Percentiles rank a stretch among this genome's conserved stretches.
phyloP scores from a whole-genome alignment of 2,888 invertebrate genomes.

The Synanthedon tipuliformis region DNA sequence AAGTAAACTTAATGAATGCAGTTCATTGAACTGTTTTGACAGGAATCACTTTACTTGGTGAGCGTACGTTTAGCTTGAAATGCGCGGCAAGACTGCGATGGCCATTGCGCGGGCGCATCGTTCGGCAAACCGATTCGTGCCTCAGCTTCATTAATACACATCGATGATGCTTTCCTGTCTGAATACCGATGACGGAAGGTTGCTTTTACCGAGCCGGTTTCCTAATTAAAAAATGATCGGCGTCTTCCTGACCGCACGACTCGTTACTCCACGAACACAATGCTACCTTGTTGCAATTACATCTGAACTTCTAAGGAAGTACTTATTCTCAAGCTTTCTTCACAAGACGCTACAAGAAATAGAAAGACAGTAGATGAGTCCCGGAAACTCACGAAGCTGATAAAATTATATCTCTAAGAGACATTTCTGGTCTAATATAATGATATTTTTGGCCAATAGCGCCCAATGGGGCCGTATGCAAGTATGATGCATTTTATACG shows the following conservation, averaged over 20 bases:
- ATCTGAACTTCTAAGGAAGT: background rate
- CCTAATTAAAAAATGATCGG: constrained; percentile 57
- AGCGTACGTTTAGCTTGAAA: constrained; percentile 42
- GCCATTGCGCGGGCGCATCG: constrained; percentile 26
- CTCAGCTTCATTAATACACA: constrained; percentile 58
- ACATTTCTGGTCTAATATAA: too few species aligned
- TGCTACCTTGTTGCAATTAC: constrained; percentile 1
- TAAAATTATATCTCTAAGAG: too few species aligned
- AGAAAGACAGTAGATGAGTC: too few species aligned
- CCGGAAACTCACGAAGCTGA: too few species aligned
- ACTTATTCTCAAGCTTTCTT: too few species aligned
- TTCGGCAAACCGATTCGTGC: constrained; percentile 37
- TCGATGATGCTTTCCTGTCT: constrained; percentile 60
- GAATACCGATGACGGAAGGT: constrained; percentile 56
- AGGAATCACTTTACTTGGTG: constrained; percentile 21
- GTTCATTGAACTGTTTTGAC: constrained; percentile 37
- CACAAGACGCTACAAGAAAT: too few species aligned
- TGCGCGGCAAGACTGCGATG: constrained; percentile 45
- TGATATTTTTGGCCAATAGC: too few species aligned
- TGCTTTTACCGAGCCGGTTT: constrained; percentile 62
- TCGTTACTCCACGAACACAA: constrained; percentile 8
- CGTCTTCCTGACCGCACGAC: constrained; percentile 22
- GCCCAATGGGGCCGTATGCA: too few species aligned
- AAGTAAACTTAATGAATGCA: background rate
- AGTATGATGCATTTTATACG: too few species aligned